Evolutionary conservation across 2,888 invertebrate genomes (phyloP), one percentile per base, ranked within the genome.

Genomic region (Caenorhabditis uteleia): DNA sequence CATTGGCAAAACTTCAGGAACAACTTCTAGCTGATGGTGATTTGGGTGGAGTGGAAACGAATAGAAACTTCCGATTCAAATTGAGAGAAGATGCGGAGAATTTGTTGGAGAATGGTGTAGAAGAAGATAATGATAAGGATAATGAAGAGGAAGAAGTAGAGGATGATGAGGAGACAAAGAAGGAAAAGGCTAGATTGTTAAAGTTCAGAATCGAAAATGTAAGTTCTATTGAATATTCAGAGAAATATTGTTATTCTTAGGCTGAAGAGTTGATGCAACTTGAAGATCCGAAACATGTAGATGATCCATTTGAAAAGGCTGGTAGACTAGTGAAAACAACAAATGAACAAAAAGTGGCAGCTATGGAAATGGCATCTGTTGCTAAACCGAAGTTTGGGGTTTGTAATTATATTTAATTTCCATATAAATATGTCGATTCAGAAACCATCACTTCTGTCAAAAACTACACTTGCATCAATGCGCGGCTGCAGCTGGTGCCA

Each of bases 21-120:
- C 51, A 68, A 36, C 75, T 78, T 18, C 47, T 77, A 14, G 68
- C 70, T n/a, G 78, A 77, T 33, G 75, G 74, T 16, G 77, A 76
- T 44, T 21, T 78, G 26, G 59, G 61, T 23, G 74, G 69, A 18
- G 53, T 55, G 14, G 70, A 74, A 33, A 75, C 74, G 46, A 77
- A 78, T 51, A 50, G 78, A 40, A 48, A 60, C 25, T 78, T 78
- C 69, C 65, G 78, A 10, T 67, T 70, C 40, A 66, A 56, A 16
- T 23, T 78, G 12, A 36, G 71, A 20, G 77, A 70, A 36, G 66
- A 68, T 6, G 33, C 42, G 0, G 60, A 67, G 8, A 34, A 43
- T 4, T 40, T 34, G 20, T 7, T 39, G 14, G 46, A 20, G 25
- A n/a, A n/a, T n/a, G n/a, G 23, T 3, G n/a, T 7, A 2, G 67